Conservation (phyloP, 2,888 invertebrate species). For the Lysandra bellargus region DNA sequence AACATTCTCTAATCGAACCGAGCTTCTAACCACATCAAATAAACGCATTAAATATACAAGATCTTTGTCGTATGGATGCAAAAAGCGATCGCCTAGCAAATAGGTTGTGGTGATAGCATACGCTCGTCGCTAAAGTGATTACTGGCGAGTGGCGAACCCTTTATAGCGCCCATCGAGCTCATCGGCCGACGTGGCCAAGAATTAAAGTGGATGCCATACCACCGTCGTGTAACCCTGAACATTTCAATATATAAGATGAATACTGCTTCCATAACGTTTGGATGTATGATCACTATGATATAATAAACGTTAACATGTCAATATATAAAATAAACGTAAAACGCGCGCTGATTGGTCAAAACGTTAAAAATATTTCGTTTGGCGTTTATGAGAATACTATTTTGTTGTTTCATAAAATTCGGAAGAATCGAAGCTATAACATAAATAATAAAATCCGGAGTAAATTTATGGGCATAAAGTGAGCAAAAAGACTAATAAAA, state of each 20-base stretch:
- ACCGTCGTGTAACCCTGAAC: constrained; percentile 6
- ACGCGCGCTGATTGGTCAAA: background rate
- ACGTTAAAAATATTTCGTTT: no score
- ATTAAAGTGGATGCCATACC: constrained; percentile 33
- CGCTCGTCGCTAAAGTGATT: constrained; percentile 43
- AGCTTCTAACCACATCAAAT: background rate
- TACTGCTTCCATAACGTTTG: no score
- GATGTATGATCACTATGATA: no score
- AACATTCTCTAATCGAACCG: background rate
- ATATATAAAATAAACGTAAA: no score
- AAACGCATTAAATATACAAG: background rate
- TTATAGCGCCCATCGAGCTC: constrained; percentile 35
- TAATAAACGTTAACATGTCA: no score
- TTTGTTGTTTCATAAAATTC: no score
- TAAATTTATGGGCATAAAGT: no score
- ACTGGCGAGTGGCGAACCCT: constrained; percentile 37
- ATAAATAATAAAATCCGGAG: no score
- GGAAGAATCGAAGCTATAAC: no score
- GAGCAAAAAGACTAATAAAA: background rate
- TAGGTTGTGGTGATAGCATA: constrained; percentile 34
- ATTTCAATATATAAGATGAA: background rate
- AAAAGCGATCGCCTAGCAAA: background rate
- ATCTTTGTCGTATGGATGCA: background rate
- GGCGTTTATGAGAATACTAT: no score
- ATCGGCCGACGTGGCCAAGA: constrained; percentile 38